Conservation (phyloP, 2,888 invertebrate genomes). For the Hypomecis atomaria region DNA sequence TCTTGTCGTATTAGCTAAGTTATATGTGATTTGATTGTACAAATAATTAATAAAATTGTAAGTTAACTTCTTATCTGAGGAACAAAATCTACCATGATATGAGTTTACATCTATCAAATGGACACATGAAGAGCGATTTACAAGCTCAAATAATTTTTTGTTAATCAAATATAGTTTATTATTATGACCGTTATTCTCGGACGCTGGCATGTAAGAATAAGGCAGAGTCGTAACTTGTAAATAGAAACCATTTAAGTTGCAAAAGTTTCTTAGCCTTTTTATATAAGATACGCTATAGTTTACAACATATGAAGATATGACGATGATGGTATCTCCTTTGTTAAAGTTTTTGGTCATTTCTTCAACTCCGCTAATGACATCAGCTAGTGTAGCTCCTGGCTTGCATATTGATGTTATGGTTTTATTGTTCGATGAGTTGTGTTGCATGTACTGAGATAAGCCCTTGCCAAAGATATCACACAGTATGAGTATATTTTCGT, state of each 20-base stretch:
- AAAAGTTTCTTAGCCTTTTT: neutral
- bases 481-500: neutral
- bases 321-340: neutral
- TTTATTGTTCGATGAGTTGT: neutral
- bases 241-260: neutral
- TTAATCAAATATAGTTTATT: neutral
- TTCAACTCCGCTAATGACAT: neutral
- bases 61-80: neutral
- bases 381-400: neutral
- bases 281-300: neutral
- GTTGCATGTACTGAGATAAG: conserved; percentile 1
- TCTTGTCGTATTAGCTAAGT: neutral
- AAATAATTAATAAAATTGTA: neutral
- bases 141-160: neutral
- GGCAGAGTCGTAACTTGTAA: neutral
- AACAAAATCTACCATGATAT: neutral
- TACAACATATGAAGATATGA: neutral
- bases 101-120: neutral
- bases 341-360: neutral
- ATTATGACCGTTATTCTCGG: neutral
- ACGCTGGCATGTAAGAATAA: neutral
- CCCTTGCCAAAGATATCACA: neutral
- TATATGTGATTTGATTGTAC: neutral
- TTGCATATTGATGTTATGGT: conserved; percentile 2
- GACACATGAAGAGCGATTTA: neutral